Conservation (phyloP, 2,797 vertebrate species). For the Helarctos malayanus region DNA sequence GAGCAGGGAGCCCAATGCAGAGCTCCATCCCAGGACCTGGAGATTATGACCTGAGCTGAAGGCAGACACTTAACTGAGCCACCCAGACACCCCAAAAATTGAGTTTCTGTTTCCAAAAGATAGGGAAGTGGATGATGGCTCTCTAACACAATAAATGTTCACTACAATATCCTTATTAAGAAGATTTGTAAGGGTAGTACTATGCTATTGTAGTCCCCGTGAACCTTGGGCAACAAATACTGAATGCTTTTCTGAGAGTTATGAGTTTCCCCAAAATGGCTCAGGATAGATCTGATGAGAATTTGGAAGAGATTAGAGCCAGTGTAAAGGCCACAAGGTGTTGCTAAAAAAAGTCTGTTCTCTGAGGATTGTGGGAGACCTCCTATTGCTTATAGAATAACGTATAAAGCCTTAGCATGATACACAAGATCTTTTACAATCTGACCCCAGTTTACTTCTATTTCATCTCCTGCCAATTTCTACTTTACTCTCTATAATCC, state of each 20-base stretch:
- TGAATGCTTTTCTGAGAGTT: not conserved
- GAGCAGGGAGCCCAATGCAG: not conserved
- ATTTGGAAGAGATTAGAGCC: not conserved
- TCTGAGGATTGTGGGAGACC: not conserved
- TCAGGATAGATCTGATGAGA: not conserved
- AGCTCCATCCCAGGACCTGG: not conserved
- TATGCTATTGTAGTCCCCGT: not conserved
- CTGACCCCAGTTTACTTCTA: slow-evolving; percentile 14
- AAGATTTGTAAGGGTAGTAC: not conserved
- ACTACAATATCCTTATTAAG: not conserved
- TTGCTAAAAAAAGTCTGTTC: not conserved
- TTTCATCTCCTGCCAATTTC: slow-evolving; percentile 18
- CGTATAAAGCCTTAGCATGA: not conserved
- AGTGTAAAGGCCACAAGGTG: not conserved
- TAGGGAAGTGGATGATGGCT: not conserved
- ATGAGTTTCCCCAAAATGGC: not conserved
- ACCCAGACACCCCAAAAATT: not conserved
- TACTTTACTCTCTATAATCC: not conserved
- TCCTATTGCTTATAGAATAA: not conserved
- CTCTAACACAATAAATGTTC: not conserved
- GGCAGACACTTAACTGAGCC: not conserved
- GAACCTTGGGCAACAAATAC: not conserved
- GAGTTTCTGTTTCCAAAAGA: not conserved
- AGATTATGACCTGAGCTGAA: not conserved
- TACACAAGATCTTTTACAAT: not conserved